phyloP scores from a whole-genome alignment of 2,797 vertebrate genomes.

The Poecilia picta region DNA sequence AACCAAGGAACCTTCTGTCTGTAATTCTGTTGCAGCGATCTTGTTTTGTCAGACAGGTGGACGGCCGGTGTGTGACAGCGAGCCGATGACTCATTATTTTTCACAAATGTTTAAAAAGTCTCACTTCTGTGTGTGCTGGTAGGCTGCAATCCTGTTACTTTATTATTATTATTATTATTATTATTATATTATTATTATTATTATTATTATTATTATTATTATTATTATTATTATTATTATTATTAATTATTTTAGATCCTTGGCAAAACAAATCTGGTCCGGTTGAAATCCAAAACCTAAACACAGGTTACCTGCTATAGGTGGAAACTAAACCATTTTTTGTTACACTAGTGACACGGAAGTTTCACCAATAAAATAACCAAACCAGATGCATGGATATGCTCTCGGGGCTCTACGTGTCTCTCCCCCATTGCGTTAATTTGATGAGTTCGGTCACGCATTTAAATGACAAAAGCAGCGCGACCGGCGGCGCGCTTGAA shows the following conservation, averaged over 20 bases:
- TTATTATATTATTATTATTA: no score
- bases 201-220: no score
- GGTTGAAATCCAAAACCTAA: not conserved
- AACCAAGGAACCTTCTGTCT: not conserved
- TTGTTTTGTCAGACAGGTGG: not conserved
- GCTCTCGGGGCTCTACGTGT: not conserved
- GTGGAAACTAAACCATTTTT: not conserved
- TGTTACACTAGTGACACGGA: not conserved
- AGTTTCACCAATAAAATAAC: not conserved
- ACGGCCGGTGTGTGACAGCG: not conserved
- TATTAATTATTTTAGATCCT: no score
- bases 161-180: no score
- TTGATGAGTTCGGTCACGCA: conserved; percentile 38
- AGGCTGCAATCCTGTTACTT: not conserved
- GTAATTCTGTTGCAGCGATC: not conserved
- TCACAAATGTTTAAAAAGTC: not conserved
- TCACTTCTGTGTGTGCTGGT: not conserved
- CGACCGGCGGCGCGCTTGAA: conserved; percentile 77
- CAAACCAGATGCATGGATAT: not conserved
- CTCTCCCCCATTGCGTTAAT: not conserved
- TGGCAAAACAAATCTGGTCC: not conserved
- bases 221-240: no score
- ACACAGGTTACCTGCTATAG: not conserved
- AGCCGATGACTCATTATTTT: not conserved
- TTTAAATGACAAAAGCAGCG: conserved; percentile 74